These are phyloP conservation scores for Spodoptera litura DNA, from an alignment of 1,140 invertebrate species.

Conservation along the genomic window DNA sequence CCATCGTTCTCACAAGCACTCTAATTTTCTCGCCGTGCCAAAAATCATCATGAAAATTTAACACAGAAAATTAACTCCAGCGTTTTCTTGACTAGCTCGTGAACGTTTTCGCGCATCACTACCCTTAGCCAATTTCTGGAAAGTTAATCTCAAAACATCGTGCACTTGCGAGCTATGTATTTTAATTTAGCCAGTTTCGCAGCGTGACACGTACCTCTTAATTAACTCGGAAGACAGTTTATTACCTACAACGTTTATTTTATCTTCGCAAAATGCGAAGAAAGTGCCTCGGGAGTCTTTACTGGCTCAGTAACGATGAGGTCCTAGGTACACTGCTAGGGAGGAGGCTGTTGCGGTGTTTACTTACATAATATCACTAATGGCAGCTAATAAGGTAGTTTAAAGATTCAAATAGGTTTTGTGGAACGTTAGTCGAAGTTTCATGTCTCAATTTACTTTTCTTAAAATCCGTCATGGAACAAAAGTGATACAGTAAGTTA, in stretches of 20 bases:
- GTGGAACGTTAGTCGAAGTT: background rate
- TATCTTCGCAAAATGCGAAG: conserved; percentile 32
- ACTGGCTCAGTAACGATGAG: conserved; percentile 5
- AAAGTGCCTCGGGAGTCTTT: conserved; percentile 32
- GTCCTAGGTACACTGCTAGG: conserved; percentile 23
- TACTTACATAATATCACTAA: conserved; percentile 15
- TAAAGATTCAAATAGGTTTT: background rate
- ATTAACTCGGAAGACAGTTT: conserved; percentile 47
- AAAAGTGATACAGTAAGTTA: no score
- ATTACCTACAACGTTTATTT: conserved; percentile 49
- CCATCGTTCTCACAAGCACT: conserved; percentile 17
- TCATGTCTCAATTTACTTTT: background rate
- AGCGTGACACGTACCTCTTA: conserved; percentile 46
- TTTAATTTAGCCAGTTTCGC: conserved; percentile 48
- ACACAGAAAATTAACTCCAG: conserved; percentile 33
- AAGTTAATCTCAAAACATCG: conserved; percentile 42
- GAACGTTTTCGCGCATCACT: conserved; percentile 40
- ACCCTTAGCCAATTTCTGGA: conserved; percentile 40
- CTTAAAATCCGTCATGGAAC: no score
- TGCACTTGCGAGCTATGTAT: conserved; percentile 47
- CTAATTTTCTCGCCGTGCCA: conserved; percentile 23
- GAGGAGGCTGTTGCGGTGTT: background rate
- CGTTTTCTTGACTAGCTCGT: conserved; percentile 12
- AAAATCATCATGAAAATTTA: conserved; percentile 47
- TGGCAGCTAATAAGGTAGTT: background rate